phyloP scores from a whole-genome alignment of 1,140 invertebrate genomes.

The Orius insidiosus region DNA sequence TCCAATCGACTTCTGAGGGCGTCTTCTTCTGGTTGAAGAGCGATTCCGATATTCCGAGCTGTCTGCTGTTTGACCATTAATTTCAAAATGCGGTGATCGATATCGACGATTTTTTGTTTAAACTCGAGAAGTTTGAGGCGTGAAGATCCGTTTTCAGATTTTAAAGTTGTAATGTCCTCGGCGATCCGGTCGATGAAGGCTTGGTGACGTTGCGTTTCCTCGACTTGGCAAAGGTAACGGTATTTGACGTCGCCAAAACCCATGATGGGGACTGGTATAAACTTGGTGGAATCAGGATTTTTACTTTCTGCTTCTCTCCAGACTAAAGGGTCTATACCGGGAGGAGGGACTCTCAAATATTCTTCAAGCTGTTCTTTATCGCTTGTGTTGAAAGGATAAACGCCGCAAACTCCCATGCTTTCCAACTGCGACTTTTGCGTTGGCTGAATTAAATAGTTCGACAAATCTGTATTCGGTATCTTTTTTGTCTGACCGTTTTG shows the following conservation, averaged over 20 bases:
- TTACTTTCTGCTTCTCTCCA: conserved; percentile 85
- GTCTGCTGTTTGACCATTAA: conserved; percentile 76
- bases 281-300: conserved; percentile 75
- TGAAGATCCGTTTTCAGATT: conserved; percentile 49
- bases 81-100: conserved; percentile 62
- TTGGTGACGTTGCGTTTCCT: conserved; percentile 61
- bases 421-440: conserved; percentile 48
- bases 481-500: conserved; percentile 36
- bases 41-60: conserved; percentile 63
- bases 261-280: conserved; percentile 82
- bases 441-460: conserved; percentile 45
- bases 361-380: conserved; percentile 63
- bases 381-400: conserved; percentile 39
- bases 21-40: conserved; percentile 79
- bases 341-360: conserved; percentile 75
- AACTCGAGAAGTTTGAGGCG: conserved; percentile 54
- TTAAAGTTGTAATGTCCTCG: conserved; percentile 54
- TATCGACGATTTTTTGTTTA: conserved; percentile 50
- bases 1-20: conserved; percentile 65
- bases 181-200: conserved; percentile 56
- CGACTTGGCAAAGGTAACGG: conserved; percentile 63
- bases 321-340: conserved; percentile 59
- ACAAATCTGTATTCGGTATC: conserved; percentile 55
- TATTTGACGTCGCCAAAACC: conserved; percentile 74
- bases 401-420: conserved; percentile 42